Evolutionary conservation across 1,140 invertebrate species (phyloP), one percentile per base, ranked within the genome.

Genomic region (Drosophila yakuba): DNA sequence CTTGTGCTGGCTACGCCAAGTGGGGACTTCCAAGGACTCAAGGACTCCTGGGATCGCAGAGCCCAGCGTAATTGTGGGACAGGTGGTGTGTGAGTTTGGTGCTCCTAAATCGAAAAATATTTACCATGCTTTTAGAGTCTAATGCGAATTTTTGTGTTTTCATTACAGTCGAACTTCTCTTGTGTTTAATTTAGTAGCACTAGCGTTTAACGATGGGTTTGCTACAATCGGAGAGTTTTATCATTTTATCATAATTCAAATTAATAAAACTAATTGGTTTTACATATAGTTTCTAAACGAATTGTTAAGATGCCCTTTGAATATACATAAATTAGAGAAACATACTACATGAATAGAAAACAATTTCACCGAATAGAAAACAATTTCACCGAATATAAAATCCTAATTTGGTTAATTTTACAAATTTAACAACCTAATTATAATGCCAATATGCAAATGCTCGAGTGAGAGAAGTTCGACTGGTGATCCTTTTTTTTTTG

Each of bases 1-100:
- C 81, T 85, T 85, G 81, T 85, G 81, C 81, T 85, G 81, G 81
- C 81, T 85, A 85, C 82, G 81, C 81, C 81, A 86, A 78, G 51
- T 74, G 50, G 38, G 38, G 60, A 43, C n/a, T 51, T 68, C 47
- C 52, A 43, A 54, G 38, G 47, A n/a, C 36, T 52, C 44, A 44
- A 50, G 36, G 17, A 17, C 43, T 41, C 17, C 39, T 50, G 15
- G 45, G 55, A 14, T 32, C 38, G 15, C 20, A 51, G 64, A 64
- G 48, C 58, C 67, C 80, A 80, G 81, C 78, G 63, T 81, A 71
- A 80, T 61, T 74, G 80, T 66, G 52, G 79, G 60, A 38, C 58
- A 74, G 58, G 59, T 44, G 58, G 59, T 44, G 38, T 62, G 64
- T 38, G 52, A 43, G n/a, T 41, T 52, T 38, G 52, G 74, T 83